These are phyloP conservation scores for Drosophila vallismaia DNA, from an alignment of 2,888 invertebrate genomes.

Conservation along the genomic window DNA sequence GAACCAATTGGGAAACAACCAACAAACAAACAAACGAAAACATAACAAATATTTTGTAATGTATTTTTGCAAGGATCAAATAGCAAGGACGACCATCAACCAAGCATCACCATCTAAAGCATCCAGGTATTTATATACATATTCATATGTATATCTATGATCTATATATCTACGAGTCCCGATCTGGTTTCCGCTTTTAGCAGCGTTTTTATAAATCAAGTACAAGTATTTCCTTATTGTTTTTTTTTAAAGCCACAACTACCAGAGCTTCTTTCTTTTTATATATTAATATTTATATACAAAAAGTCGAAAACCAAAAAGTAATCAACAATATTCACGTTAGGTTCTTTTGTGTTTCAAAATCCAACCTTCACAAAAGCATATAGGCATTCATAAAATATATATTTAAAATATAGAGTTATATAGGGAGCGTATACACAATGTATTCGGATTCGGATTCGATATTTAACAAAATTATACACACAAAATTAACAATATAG, in stretches of 20 bases:
- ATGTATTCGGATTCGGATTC: constrained; percentile 41
- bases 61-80: constrained; percentile 52
- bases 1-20: constrained; percentile 11
- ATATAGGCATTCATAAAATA: constrained; percentile 31
- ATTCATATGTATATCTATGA: background rate
- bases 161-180: background rate
- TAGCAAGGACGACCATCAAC: constrained; percentile 7
- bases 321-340: background rate
- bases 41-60: constrained; percentile 59
- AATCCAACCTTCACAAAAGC: constrained; percentile 2
- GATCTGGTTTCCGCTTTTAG: constrained; percentile 1
- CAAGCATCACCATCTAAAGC: constrained; percentile 5
- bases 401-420: constrained; percentile 22
- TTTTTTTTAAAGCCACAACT: constrained; percentile 1
- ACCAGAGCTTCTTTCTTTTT: background rate
- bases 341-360: background rate
- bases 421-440: constrained; percentile 40
- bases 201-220: background rate
- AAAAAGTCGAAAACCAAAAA: background rate
- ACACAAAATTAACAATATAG: constrained; percentile 32
- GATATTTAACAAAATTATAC: constrained; percentile 59
- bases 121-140: background rate
- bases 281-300: background rate
- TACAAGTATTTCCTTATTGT: background rate
- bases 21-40: constrained; percentile 1